Evolutionary conservation across 2,113 vertebrate genomes (phyloP).

Genomic region (Dipodomys ordii): DNA sequence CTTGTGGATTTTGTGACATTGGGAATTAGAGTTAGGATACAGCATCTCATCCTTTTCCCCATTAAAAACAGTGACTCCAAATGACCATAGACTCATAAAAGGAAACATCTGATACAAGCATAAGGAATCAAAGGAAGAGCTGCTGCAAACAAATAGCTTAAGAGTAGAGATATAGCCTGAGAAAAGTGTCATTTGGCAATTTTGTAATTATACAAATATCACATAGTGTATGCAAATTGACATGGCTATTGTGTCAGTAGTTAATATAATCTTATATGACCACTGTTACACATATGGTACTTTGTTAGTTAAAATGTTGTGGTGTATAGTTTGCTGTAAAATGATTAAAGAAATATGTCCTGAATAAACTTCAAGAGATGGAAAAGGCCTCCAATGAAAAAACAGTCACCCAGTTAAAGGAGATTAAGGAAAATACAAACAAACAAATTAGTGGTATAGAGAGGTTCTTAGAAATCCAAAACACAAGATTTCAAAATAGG

Average conservation of each 20-base stretch:
- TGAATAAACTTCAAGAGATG: too few relatives aligned
- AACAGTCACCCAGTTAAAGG: too few relatives aligned
- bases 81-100: background rate
- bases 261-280: background rate
- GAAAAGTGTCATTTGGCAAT: background rate
- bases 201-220: background rate
- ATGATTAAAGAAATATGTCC: background rate
- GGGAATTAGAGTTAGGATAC: background rate
- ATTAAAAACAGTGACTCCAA: background rate
- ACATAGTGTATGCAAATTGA: background rate
- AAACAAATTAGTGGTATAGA: too few relatives aligned
- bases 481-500: too few relatives aligned
- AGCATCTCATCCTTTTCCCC: background rate
- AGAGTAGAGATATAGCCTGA: too few relatives aligned
- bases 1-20: background rate
- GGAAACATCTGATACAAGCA: slow-evolving; percentile 4
- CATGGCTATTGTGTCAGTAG: background rate
- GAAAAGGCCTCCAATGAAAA: too few relatives aligned
- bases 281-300: background rate
- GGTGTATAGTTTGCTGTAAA: background rate
- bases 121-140: background rate
- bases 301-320: background rate
- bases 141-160: background rate
- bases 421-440: too few relatives aligned
- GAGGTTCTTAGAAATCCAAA: too few relatives aligned